A percentile compares a stretch with the other conserved stretches of the same genome.
Evolutionary conservation across 2,113 vertebrate species (phyloP).

Genomic region (Garra rufa): DNA sequence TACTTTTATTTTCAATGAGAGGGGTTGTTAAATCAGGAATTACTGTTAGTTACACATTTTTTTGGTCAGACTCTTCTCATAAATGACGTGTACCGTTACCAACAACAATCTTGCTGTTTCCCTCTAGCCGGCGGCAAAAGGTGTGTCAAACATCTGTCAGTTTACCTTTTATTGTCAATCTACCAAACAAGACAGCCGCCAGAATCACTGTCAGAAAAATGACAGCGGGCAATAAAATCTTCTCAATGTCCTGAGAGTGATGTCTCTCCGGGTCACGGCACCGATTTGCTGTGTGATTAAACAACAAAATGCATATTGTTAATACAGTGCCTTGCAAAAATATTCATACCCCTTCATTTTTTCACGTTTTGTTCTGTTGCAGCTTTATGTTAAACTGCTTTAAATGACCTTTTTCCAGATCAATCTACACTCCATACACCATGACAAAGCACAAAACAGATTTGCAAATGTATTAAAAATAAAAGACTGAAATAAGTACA

Average conservation of each 20-base stretch:
- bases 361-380: too few species aligned
- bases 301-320: neutral
- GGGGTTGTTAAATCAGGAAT: neutral
- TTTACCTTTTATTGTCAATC: slow-evolving; percentile 34
- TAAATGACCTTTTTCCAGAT: too few species aligned
- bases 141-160: neutral
- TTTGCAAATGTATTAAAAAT: too few species aligned
- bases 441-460: too few species aligned
- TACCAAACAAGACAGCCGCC: slow-evolving; percentile 17
- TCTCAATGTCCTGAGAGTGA: neutral
- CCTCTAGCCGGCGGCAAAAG: neutral
- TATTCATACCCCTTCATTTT: too few species aligned
- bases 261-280: neutral
- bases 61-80: neutral
- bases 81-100: neutral
- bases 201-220: slow-evolving; percentile 20
- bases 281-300: slow-evolving; percentile 6
- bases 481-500: too few species aligned
- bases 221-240: slow-evolving; percentile 8
- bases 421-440: too few species aligned
- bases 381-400: too few species aligned
- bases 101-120: neutral
- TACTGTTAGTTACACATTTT: neutral
- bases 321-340: too few species aligned
- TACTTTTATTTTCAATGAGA: neutral